Evolutionary conservation across 2,113 vertebrate species (phyloP), one percentile per base, ranked within the genome.

Genomic region (Forbesichthys papilliferus): DNA sequence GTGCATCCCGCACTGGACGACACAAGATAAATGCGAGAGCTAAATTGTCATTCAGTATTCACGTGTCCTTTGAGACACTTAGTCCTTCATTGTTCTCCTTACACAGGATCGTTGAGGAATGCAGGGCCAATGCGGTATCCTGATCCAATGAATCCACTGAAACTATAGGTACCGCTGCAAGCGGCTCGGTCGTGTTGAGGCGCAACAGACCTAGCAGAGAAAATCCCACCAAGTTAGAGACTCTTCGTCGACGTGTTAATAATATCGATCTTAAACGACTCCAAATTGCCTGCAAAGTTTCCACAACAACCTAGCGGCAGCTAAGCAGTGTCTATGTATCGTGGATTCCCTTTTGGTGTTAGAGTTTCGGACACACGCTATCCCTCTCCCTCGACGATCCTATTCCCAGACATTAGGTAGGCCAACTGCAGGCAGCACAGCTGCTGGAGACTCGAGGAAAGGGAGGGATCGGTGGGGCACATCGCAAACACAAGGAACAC

Each of bases 401-500:
- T 70, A 74, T 53, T 48, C 75, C 52, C 62, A 69, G 66, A 66
- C 65, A 87, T 81, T 64, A 71, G 69, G 74, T 66, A 72, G 84
- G 64, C 81, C 77, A 78, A 86, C 74, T 81, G 86, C 84, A 85
- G 78, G 86, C 84, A 85, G 78, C 71, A 74, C 83, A 73, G 86
- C 87, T 86, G 87, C 81, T 76, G 77, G 83, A 88, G 84, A 54
- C 74, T 72, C 73, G 57, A 67, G 80, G 69, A 74, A 69, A 81
- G 65, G 83, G 75, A 84, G 85, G 88, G 83, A 79, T 71, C 78
- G 59, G 66, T 61, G 55, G 64, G 62, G 10, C 14, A 34, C 4
- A 34, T 16, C 66, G 33, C 48, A 27, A 27, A 68, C 14, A 49
- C 54, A 72, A 64, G 69, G 78, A 76, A 73, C 82, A 79, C 61